Base-by-base conservation (phyloP, 2,113 vertebrate species). In the Cathartes aura region DNA sequence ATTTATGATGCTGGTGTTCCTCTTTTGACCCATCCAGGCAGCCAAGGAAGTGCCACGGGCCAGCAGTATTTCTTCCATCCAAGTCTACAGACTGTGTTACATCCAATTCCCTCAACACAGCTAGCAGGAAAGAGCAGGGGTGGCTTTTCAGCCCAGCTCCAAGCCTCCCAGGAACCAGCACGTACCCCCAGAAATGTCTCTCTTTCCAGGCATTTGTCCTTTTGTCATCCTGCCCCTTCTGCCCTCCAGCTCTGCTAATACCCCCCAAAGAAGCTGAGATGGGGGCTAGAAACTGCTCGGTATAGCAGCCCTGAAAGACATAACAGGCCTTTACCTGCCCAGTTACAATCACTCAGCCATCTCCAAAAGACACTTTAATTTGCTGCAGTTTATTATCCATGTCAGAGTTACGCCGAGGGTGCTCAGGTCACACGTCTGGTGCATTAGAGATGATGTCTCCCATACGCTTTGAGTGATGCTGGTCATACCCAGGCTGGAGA, bases 121-220 rank as follows among this genome's bases (percentile, higher is more conserved):
- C 40, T 8, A 22, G 40, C 22, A 38, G 4, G 10, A 67, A 40
- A 45, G 5, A 20, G 79, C 58, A 32, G 45, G 8, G 10, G 4
- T 55, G 55, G 18, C 14, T 53, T 82, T 56, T 30, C 62, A 74
- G n/a, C 60, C 40, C 45, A 40, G 34, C 47, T 81, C 53, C 40
- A 21, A 74, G 29, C 68, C 40, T 42, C 26, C 45, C 7, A 9
- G 21, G 58, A 53, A 23, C n/a, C n/a, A 73, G 30, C 30, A 13
- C 7, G 0, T 8, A 8, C 8, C 11, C 47, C 56, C 23, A 2
- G 6, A 52, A 47, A 10, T 3, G 4, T 53, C 40, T 56, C 27
- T 15, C 13, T 58, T 48, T 15, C 50, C 85, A 36, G 45, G 17
- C 12, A 4, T 60, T 56, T 58, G n/a, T 38, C 8, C 70, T 75